Conservation (phyloP, 1,140 invertebrate species). For the Drosophila takahashii region DNA sequence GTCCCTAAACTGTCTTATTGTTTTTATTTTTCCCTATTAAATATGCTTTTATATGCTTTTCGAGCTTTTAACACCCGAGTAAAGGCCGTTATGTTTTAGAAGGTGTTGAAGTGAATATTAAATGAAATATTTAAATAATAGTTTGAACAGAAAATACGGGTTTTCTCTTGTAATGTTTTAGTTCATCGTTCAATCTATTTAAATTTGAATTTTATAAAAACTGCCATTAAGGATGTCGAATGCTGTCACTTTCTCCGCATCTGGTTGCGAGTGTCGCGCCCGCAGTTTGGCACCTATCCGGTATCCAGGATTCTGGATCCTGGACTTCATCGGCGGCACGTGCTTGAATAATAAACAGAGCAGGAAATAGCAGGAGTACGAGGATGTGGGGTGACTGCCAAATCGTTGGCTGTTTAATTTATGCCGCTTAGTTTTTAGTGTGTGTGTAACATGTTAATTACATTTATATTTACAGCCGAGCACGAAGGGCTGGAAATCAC, state of each 20-base stretch:
- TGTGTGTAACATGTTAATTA: constrained; percentile 74
- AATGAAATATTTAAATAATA: too few species aligned
- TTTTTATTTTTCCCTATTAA: neutral
- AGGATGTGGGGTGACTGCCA: constrained; percentile 38
- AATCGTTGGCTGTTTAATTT: constrained; percentile 75
- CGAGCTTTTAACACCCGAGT: neutral
- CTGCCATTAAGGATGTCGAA: neutral
- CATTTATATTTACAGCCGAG: constrained; percentile 67
- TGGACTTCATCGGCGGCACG: constrained; percentile 61
- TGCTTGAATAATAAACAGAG: constrained; percentile 80
- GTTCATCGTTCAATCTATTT: too few species aligned
- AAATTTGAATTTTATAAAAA: neutral
- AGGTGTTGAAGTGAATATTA: neutral
- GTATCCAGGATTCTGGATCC: neutral
- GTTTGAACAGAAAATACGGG: too few species aligned
- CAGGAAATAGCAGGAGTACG: constrained; percentile 5
- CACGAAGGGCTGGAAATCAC: constrained; percentile 5
- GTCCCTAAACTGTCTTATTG: neutral
- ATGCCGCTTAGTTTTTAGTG: constrained; percentile 71
- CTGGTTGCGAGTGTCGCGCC: constrained; percentile 10
- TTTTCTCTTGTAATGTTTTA: too few species aligned
- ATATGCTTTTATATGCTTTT: neutral
- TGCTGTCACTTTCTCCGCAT: constrained; percentile 2
- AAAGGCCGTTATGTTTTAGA: neutral
- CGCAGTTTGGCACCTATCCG: constrained; percentile 42